phyloP scores from a whole-genome alignment of 1,140 invertebrate genomes.

The Anthonomus grandis region DNA sequence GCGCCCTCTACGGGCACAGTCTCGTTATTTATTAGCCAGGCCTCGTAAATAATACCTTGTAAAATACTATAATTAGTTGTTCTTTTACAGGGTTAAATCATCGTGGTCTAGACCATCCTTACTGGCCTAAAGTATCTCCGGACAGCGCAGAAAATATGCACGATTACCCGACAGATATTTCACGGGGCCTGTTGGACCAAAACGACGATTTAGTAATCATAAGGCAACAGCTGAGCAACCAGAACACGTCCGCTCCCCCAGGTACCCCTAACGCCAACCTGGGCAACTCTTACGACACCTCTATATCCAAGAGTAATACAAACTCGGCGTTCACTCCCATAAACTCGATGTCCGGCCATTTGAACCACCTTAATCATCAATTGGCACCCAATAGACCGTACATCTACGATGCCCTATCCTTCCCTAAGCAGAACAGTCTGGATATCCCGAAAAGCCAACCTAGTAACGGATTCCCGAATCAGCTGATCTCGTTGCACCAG shows the following conservation, averaged over 20 bases:
- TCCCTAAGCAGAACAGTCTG: conserved; percentile 60
- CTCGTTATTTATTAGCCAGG: too few species aligned
- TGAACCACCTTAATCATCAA: conserved; percentile 69
- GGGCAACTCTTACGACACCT: conserved; percentile 49
- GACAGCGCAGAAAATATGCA: conserved; percentile 58
- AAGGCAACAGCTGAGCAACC: conserved; percentile 47
- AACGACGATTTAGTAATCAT: conserved; percentile 56
- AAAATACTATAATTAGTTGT: conserved; percentile 44
- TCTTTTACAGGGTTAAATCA: conserved; percentile 58
- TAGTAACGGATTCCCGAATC: conserved; percentile 84
- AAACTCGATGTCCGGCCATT: conserved; percentile 73
- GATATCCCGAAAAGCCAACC: conserved; percentile 48
- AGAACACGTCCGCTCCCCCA: conserved; percentile 46
- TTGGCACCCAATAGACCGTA: conserved; percentile 75
- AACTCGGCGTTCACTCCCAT: conserved; percentile 90
- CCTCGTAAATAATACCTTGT: too few species aligned
- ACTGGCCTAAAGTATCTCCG: conserved; percentile 76
- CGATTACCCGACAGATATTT: conserved; percentile 59
- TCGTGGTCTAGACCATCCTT: conserved; percentile 64
- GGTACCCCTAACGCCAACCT: conserved; percentile 44
- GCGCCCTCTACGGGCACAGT: too few species aligned
- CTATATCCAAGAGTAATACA: conserved; percentile 53
- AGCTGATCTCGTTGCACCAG: conserved; percentile 92
- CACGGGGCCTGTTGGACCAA: conserved; percentile 50
- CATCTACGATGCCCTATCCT: conserved; percentile 90